Evolutionary conservation across 2,888 invertebrate species (phyloP), one percentile per base, ranked within the genome.

Genomic region (Diaprepes abbreviatus): DNA sequence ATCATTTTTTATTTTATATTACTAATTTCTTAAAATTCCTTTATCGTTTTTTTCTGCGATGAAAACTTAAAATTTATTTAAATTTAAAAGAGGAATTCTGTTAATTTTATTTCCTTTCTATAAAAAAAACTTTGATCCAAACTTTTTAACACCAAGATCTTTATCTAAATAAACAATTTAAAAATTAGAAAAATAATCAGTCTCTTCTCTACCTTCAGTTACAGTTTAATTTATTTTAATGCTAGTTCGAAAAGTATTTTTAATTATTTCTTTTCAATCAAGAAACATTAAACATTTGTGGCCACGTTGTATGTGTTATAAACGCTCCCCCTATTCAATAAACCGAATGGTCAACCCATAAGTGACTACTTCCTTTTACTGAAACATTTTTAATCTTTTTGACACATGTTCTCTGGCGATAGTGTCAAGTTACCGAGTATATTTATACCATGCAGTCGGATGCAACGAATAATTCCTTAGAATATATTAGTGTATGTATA

Each of bases 371-470:
- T 52, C 54, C 63, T 63, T 38, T 63, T 17, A 16, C 31, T 36
- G 24, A 62, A 63, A 63, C 52, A 40, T 54, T 63, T 54, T 63
- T 31, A 63, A 63, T 54, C 63, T 63, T 54, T 60, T 40, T 38
- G 54, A 63, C 63, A 63, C 52, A 63, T 63, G 63, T 63, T 63
- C 60, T 43, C 63, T 43, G 16, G 12, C 28, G 48, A 28, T n/a
- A 24, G 58, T 59, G 43, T 63, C 54, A 52, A 40, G 54, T 52
- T 63, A 52, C 63, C 21, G 38, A 21, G 33, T 54, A 36, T 63
- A 36, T 58, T 58, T 58, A 58, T 58, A 58, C 38, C 38, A 5
- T 24, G 24, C 24, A 55, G 55, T 24, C 43, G 58, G 16, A 58
- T 43, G 43, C 43, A 58, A 5, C 16, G 58, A 55, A 58, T 38